phyloP scores from a whole-genome alignment of 2,113 vertebrate species.

The Grammatotria lemairii region DNA sequence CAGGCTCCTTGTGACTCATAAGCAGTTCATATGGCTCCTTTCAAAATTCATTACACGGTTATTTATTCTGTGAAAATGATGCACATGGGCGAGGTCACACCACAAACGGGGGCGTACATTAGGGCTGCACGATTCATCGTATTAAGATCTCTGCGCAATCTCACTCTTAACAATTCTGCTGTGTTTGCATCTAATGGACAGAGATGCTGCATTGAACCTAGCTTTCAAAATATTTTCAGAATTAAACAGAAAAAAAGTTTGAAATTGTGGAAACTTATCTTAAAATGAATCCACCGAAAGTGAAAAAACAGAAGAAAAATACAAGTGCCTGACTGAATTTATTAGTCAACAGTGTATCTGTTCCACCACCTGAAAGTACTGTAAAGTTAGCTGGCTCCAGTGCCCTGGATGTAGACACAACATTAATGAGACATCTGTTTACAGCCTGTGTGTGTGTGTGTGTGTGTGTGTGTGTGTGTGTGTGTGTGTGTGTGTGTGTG shows the following conservation, averaged over 20 bases:
- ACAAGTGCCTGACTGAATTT: not conserved
- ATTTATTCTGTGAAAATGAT: not conserved
- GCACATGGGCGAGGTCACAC: not conserved
- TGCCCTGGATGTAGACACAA: conserved; percentile 28
- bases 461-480: not conserved
- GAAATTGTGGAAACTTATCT: not conserved
- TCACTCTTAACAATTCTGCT: not conserved
- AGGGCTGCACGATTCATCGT: not conserved
- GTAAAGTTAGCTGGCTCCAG: conserved; percentile 2
- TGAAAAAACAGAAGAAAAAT: not conserved
- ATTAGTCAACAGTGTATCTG: not conserved
- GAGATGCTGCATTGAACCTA: not conserved
- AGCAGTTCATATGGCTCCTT: conserved; percentile 3
- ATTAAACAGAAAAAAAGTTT: not conserved
- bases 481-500: not conserved
- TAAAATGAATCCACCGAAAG: not conserved
- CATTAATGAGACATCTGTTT: conserved; percentile 53
- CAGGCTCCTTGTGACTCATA: conserved; percentile 3
- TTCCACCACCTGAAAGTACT: conserved; percentile 4
- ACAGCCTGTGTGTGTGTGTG: not conserved
- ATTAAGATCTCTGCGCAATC: not conserved
- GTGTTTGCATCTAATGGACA: not conserved
- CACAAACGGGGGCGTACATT: not conserved
- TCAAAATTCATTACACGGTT: not conserved
- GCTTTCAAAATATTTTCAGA: not conserved